Base-by-base conservation (phyloP, 1,140 invertebrate genomes). In the Calycopis cecrops region DNA sequence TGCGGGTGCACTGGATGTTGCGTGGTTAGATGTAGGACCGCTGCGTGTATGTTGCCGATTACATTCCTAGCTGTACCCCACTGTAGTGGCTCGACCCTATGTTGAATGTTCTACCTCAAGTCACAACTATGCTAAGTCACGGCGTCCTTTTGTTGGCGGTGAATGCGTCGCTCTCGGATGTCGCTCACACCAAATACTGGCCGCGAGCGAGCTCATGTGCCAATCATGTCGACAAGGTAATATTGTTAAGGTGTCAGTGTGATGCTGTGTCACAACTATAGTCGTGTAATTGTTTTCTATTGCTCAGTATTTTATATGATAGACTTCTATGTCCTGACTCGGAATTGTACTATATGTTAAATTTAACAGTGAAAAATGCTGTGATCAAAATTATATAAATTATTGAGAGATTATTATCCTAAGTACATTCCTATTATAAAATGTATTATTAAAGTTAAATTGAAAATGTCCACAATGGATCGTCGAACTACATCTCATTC, bases 351-450 rank as follows among this genome's bases (percentile, higher is more conserved):
- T 71, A 79, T 44, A 83, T 71, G 80, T 87, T 85, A 84, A 83
- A 75, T 67, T 85, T 85, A 85, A 85, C 84, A 87, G 80, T 87
- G 79, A 87, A 87, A 79, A 65, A 79, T 69, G 82, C 84, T 87
- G 84, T 87, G 84, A 87, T 87, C 81, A 77, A 87, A 87, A 87
- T 87, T 87, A 87, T 84, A 84, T 44, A 87, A 87, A 81, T 87
- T 85, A 85, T n/a, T 87, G 79, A 87, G 80, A 87, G 80, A 84
- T 87, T 84, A 81, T 86, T 79, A 83, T 76, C 78, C 67, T 85
- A 83, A 85, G 77, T 84, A 85, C 80, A 87, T 86, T 84, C 80
- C 80, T 84, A 84, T 82, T 75, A 80, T 83, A 85, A 74, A 85
- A 76, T 74, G 79, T 83, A 82, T 80, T 78, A 75, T 77, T 68